Percentiles rank a stretch among this genome's conserved stretches.
phyloP scores from a whole-genome alignment of 1,140 invertebrate genomes.

The Amphibalanus amphitrite region DNA sequence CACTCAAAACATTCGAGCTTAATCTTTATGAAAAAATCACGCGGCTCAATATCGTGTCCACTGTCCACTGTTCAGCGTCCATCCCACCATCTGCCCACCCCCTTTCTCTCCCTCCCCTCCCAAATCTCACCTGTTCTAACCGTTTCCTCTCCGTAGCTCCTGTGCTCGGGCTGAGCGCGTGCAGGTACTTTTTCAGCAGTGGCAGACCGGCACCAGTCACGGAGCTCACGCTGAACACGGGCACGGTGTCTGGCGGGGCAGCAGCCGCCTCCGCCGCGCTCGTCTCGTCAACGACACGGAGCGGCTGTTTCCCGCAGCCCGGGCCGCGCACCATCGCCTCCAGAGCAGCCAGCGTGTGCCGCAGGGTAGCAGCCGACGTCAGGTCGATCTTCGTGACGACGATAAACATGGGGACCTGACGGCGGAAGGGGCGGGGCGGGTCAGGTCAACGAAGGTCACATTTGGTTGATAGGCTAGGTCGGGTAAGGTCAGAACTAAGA shows the following conservation, averaged over 20 bases:
- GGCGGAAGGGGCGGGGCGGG: background rate
- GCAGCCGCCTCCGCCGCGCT: background rate
- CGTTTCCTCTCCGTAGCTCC: constrained; percentile 49
- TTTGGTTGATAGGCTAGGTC: no score
- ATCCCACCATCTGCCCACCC: background rate
- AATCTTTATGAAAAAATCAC: no score
- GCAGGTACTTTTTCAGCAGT: constrained; percentile 57
- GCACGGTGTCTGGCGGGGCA: constrained; percentile 34
- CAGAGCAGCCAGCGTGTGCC: constrained; percentile 7
- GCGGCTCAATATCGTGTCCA: no score
- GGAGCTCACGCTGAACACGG: constrained; percentile 88
- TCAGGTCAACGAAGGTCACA: background rate
- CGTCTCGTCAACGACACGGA: background rate
- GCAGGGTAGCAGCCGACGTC: constrained; percentile 16
- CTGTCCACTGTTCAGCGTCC: no score
- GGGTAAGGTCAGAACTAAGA: no score
- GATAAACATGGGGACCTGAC: constrained; percentile 61
- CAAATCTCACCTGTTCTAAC: constrained; percentile 38
- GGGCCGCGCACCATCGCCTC: constrained; percentile 3
- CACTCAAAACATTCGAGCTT: no score
- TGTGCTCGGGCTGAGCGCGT: constrained; percentile 48
- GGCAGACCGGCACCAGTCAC: constrained; percentile 73
- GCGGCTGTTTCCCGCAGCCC: background rate
- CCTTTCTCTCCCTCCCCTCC: no score
- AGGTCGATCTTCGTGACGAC: constrained; percentile 80